phyloP scores from a whole-genome alignment of 2,888 invertebrate genomes.

The Belgica antarctica region DNA sequence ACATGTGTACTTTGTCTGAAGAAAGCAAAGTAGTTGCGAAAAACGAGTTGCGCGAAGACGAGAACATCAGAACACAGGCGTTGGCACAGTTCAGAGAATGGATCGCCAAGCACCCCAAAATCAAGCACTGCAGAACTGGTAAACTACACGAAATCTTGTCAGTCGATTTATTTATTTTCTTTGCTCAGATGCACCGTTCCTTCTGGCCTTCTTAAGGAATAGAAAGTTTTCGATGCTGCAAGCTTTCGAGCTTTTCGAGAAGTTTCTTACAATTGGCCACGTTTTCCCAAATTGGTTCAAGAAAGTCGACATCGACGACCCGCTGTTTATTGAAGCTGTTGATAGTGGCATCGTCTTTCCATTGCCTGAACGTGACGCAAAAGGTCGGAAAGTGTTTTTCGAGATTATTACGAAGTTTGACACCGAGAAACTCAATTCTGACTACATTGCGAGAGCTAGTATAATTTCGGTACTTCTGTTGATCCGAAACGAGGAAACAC shows the following conservation, averaged over 20 bases:
- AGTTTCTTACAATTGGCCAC: conserved; percentile 80
- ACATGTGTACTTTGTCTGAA: conserved; percentile 51
- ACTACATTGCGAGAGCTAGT: conserved; percentile 81
- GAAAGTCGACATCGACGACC: conserved; percentile 75
- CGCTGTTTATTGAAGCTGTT: conserved; percentile 75
- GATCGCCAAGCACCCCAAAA: conserved; percentile 78
- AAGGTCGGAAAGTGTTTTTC: conserved; percentile 75
- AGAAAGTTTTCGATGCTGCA: conserved; percentile 84
- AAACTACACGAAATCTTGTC: neutral
- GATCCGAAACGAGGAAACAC: conserved; percentile 80
- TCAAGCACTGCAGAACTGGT: conserved; percentile 77
- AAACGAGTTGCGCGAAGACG: conserved; percentile 77
- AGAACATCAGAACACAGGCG: conserved; percentile 69
- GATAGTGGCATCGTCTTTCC: conserved; percentile 77
- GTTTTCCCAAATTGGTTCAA: conserved; percentile 84
- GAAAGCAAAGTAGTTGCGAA: conserved; percentile 63
- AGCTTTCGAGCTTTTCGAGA: conserved; percentile 83
- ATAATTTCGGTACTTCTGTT: conserved; percentile 80
- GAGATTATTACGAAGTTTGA: conserved; percentile 78
- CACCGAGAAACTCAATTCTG: conserved; percentile 72
- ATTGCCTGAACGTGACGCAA: conserved; percentile 68
- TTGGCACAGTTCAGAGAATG: conserved; percentile 77
- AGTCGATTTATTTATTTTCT: conserved; percentile 8
- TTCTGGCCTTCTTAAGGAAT: conserved; percentile 78
- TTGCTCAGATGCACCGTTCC: conserved; percentile 68